Percentiles rank a stretch among this genome's conserved stretches.
Conservation (phyloP, 2,888 invertebrate species). For the Platynereis dumerilii region DNA sequence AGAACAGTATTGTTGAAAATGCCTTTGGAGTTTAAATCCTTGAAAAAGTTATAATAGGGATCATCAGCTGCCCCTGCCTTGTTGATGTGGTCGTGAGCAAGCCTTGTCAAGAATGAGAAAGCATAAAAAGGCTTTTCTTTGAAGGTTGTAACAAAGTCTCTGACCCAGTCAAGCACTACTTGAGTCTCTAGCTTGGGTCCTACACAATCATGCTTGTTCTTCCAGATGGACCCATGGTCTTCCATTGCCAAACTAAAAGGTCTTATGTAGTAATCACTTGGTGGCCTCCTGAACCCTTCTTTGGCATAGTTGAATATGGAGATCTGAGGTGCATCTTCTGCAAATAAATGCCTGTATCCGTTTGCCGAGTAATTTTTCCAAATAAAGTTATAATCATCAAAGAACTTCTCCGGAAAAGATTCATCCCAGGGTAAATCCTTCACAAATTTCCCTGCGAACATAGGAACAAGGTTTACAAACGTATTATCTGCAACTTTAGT, state of each 20-base stretch:
- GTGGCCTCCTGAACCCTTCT: slow-evolving; percentile 76
- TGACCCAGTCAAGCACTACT: slow-evolving; percentile 72
- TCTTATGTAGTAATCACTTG: slow-evolving; percentile 84
- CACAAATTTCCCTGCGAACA: slow-evolving; percentile 72
- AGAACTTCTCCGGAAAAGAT: slow-evolving; percentile 53
- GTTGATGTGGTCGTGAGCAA: slow-evolving; percentile 86
- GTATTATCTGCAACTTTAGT: slow-evolving; percentile 95
- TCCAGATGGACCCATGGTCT: slow-evolving; percentile 44
- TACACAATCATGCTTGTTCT: slow-evolving; percentile 67
- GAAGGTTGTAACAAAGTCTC: slow-evolving; percentile 69
- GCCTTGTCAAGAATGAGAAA: slow-evolving; percentile 82
- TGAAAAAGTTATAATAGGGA: slow-evolving; percentile 70
- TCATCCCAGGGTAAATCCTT: slow-evolving; percentile 56
- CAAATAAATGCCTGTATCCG: slow-evolving; percentile 80
- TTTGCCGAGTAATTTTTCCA: slow-evolving; percentile 79
- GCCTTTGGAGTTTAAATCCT: slow-evolving; percentile 59
- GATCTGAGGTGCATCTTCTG: slow-evolving; percentile 81
- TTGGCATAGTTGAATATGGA: slow-evolving; percentile 82
- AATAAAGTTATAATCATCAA: slow-evolving; percentile 80
- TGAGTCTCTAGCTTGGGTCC: slow-evolving; percentile 74
- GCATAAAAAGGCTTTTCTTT: slow-evolving; percentile 74
- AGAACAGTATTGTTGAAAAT: slow-evolving; percentile 50
- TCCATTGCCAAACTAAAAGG: slow-evolving; percentile 73
- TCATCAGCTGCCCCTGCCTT: slow-evolving; percentile 78
- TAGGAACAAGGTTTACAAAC: slow-evolving; percentile 85